Evolutionary conservation across 2,113 vertebrate species (phyloP).

Genomic region (Oreocharis arfaki): DNA sequence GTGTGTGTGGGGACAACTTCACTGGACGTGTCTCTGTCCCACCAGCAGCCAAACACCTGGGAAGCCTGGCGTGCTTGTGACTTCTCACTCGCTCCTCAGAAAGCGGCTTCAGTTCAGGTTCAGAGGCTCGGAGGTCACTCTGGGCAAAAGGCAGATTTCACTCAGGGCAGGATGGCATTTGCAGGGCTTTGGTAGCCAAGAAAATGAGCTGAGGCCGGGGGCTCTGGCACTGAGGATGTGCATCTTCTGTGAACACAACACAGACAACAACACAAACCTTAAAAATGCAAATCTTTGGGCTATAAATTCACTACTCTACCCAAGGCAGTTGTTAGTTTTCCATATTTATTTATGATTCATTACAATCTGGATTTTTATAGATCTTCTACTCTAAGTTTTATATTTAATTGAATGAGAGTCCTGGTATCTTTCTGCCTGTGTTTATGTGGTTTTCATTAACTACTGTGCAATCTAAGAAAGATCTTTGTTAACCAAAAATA

Average conservation of each 20-base stretch:
- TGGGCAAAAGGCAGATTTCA: not conserved
- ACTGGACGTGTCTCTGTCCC: not conserved
- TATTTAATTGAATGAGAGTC: slow-evolving; percentile 65
- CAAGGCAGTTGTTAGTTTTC: slow-evolving; percentile 45
- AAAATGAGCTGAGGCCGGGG: not conserved
- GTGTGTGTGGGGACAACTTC: not conserved
- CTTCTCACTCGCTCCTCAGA: not conserved
- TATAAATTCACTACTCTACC: slow-evolving; percentile 46
- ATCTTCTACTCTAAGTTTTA: slow-evolving; percentile 40
- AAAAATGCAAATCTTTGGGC: slow-evolving; percentile 56
- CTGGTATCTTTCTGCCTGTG: slow-evolving; percentile 54
- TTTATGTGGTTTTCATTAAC: slow-evolving; percentile 73
- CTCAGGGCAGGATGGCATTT: not conserved
- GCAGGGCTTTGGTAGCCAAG: not conserved
- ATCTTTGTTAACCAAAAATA: slow-evolving; percentile 70
- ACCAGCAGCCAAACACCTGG: not conserved
- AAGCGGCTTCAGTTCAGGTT: not conserved
- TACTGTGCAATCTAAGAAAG: slow-evolving; percentile 62
- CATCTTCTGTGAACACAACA: slow-evolving; percentile 11
- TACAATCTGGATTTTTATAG: slow-evolving; percentile 65
- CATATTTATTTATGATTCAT: slow-evolving; percentile 69
- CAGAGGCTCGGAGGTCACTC: not conserved
- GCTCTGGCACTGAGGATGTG: not conserved
- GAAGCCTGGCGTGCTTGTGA: not conserved
- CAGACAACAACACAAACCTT: slow-evolving; percentile 40